phyloP scores from a whole-genome alignment of 1,140 invertebrate genomes.

The Caenorhabditis inopinata region DNA sequence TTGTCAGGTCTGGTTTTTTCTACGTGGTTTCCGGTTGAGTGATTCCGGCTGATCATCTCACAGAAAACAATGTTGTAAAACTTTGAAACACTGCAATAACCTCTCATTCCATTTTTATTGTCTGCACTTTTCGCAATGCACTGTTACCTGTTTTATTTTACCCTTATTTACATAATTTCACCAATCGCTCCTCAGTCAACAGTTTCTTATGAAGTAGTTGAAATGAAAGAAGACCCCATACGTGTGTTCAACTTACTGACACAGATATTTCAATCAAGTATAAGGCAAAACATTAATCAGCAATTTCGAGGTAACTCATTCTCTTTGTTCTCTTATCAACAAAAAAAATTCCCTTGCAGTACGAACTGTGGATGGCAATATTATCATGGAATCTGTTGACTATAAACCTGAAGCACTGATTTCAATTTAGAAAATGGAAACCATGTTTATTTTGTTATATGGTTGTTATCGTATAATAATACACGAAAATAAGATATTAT shows the following conservation, averaged over 20 bases:
- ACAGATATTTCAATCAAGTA: background rate
- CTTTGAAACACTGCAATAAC: no score
- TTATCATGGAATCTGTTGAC: slow-evolving; percentile 11
- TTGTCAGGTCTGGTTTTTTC: slow-evolving; percentile 11
- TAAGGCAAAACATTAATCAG: slow-evolving; percentile 12
- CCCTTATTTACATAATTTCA: background rate
- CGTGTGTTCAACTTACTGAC: background rate
- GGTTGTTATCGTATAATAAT: no score
- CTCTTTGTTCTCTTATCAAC: background rate
- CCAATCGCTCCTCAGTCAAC: background rate
- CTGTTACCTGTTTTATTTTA: background rate
- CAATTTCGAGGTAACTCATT: slow-evolving; percentile 3
- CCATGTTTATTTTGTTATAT: background rate
- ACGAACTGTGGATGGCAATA: slow-evolving; percentile 11
- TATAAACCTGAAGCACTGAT: slow-evolving; percentile 16
- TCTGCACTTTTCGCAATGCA: no score
- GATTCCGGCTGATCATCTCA: background rate
- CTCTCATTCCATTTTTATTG: no score
- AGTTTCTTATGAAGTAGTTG: background rate
- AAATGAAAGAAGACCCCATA: background rate
- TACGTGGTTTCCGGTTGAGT: background rate
- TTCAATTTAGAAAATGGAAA: background rate
- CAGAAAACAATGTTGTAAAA: background rate
- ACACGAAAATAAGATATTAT: background rate
- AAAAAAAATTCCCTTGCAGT: background rate